These are phyloP conservation scores for Drosophila fuyamai DNA, from an alignment of 1,140 invertebrate species.

Conservation along the genomic window DNA sequence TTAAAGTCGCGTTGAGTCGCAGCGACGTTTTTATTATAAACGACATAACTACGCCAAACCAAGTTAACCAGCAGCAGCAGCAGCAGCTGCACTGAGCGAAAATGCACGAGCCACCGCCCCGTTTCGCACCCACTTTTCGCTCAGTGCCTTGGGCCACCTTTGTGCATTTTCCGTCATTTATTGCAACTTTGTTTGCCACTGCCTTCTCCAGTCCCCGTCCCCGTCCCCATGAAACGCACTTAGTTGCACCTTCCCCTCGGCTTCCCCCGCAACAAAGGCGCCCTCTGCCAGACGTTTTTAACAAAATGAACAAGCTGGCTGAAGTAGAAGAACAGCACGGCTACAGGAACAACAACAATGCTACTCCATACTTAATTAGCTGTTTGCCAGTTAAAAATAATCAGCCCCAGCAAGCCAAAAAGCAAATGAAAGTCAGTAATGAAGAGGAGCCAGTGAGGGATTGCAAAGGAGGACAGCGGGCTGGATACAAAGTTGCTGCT, in stretches of 20 bases:
- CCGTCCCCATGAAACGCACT: slow-evolving; percentile 49
- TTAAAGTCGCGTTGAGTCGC: slow-evolving; percentile 76
- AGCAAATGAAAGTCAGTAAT: slow-evolving; percentile 78
- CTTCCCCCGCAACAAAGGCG: slow-evolving; percentile 50
- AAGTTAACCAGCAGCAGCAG: slow-evolving; percentile 65
- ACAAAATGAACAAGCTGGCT: slow-evolving; percentile 62
- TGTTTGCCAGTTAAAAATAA: slow-evolving; percentile 84
- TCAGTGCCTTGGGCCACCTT: slow-evolving; percentile 38
- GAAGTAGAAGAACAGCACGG: slow-evolving; percentile 19
- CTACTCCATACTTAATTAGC: slow-evolving; percentile 83
- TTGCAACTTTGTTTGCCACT: slow-evolving; percentile 75
- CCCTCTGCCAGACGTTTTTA: slow-evolving; percentile 53
- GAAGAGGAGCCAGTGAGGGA: slow-evolving; percentile 32
- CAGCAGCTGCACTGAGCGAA: slow-evolving; percentile 31
- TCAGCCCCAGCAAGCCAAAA: slow-evolving; percentile 77
- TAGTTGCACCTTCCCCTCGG: slow-evolving; percentile 59
- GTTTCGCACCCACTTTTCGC: slow-evolving; percentile 1
- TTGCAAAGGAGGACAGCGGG: neutral
- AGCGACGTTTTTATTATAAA: slow-evolving; percentile 78
- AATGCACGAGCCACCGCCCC: neutral
- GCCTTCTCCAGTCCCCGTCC: neutral
- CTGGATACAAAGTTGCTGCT: slow-evolving; percentile 70
- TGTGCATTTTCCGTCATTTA: slow-evolving; percentile 78
- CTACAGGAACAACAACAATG: slow-evolving; percentile 50
- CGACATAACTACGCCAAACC: slow-evolving; percentile 82